These are phyloP conservation scores for Sprattus sprattus DNA, from an alignment of 2,113 vertebrate genomes.

Conservation along the genomic window DNA sequence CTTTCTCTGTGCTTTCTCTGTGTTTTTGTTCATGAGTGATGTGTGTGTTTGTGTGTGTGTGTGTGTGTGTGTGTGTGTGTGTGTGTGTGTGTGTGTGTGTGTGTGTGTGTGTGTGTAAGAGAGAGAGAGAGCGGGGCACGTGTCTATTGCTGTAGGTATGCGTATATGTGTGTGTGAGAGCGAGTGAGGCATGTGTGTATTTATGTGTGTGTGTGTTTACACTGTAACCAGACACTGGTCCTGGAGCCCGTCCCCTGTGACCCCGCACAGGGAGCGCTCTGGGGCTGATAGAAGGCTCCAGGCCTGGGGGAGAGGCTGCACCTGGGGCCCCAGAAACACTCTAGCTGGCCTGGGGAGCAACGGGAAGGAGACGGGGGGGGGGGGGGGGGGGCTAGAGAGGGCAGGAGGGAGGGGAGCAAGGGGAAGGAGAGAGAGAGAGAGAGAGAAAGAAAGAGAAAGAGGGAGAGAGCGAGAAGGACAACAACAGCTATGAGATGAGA, in stretches of 20 bases:
- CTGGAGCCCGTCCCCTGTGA: slow-evolving; percentile 25
- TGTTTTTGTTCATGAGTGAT: too few species aligned
- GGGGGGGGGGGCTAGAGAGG: background rate
- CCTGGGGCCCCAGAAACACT: background rate
- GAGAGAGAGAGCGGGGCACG: background rate
- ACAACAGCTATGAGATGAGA: too few species aligned
- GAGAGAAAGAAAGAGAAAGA: background rate
- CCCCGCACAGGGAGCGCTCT: slow-evolving; percentile 37
- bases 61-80: slow-evolving; percentile 17
- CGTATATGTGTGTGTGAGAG: background rate
- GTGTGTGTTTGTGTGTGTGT: slow-evolving; percentile 11
- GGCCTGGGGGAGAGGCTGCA: background rate
- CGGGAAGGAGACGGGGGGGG: background rate
- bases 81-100: slow-evolving; percentile 17
- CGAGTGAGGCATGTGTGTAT: background rate
- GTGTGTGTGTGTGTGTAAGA: slow-evolving; percentile 3
- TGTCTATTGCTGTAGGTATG: background rate
- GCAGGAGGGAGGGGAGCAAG: background rate
- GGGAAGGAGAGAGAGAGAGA: background rate
- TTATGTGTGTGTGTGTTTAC: slow-evolving; percentile 1
- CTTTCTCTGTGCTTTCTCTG: background rate
- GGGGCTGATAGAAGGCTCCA: slow-evolving; percentile 47
- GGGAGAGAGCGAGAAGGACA: too few species aligned
- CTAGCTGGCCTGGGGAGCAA: background rate
- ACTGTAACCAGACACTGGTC: slow-evolving; percentile 49